These are phyloP conservation scores for Lacerta bilineata DNA, from an alignment of 2,797 vertebrate species.

Conservation along the genomic window DNA sequence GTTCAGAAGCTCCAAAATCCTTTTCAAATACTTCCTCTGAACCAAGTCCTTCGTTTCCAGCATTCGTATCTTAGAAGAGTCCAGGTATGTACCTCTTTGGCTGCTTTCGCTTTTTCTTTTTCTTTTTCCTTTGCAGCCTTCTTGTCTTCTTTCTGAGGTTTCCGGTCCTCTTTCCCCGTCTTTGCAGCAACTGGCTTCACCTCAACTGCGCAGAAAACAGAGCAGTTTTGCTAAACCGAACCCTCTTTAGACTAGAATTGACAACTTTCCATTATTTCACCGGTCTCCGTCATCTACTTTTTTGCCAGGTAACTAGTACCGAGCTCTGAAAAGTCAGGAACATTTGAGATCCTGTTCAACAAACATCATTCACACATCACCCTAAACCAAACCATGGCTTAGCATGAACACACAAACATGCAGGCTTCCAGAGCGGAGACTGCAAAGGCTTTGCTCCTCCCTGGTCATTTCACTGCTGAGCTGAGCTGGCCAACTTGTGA, in stretches of 20 bases:
- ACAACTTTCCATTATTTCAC: background rate
- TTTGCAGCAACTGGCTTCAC: slow-evolving; percentile 44
- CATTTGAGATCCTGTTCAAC: background rate
- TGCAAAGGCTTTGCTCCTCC: too few relatives aligned
- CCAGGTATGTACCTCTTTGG: slow-evolving; percentile 76
- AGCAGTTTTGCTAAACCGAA: background rate
- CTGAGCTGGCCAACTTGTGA: too few relatives aligned
- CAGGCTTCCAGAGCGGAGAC: too few relatives aligned
- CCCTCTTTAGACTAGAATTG: too few relatives aligned
- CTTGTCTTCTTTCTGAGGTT: slow-evolving; percentile 75
- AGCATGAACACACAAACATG: too few relatives aligned
- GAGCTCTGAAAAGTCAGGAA: background rate
- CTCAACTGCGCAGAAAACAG: slow-evolving; percentile 61
- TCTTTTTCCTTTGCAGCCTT: slow-evolving; percentile 63
- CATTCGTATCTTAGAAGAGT: background rate
- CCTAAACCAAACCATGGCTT: background rate
- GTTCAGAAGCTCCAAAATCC: background rate
- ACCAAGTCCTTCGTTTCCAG: background rate
- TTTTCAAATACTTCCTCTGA: background rate
- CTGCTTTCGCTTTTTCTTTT: slow-evolving; percentile 78
- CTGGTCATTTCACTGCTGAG: too few relatives aligned
- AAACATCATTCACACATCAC: background rate
- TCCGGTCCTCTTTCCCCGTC: slow-evolving; percentile 71
- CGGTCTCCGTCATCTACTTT: background rate
- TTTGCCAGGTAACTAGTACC: background rate